Evolutionary conservation across 2,113 vertebrate species (phyloP).

Genomic region (Hippocampus mohnikei): DNA sequence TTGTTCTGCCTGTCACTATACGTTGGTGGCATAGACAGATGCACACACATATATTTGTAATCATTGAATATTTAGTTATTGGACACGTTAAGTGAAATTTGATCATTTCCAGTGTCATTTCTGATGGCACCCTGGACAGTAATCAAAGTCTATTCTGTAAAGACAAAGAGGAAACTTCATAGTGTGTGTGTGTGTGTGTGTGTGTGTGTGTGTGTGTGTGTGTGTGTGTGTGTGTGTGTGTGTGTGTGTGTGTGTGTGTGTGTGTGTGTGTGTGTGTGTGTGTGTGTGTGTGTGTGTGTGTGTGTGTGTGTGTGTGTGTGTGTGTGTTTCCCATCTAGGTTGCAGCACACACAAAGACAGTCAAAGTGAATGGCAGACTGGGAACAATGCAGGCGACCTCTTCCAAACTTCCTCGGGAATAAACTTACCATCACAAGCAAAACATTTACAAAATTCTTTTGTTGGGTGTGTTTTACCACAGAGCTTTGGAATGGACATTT

Average conservation of each 20-base stretch:
- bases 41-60: neutral
- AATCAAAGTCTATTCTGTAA: neutral
- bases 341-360: constrained; percentile 62
- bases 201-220: neutral
- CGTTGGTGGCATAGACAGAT: neutral
- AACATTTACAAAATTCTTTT: constrained; percentile 6
- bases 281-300: neutral
- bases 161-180: constrained; percentile 30
- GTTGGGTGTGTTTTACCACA: constrained; percentile 4
- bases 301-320: neutral
- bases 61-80: too few species aligned
- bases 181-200: constrained; percentile 6
- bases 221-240: neutral
- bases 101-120: too few species aligned
- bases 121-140: neutral
- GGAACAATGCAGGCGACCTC: constrained; percentile 64
- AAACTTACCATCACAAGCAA: constrained; percentile 13
- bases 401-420: constrained; percentile 25
- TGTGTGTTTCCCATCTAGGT: constrained; percentile 50
- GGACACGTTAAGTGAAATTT: neutral
- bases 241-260: neutral
- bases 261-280: neutral
- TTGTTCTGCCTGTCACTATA: neutral
- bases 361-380: constrained; percentile 73
- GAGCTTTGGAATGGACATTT: constrained; percentile 20